Evolutionary conservation across 2,797 vertebrate genomes (phyloP).

Genomic region (Morus bassanus): DNA sequence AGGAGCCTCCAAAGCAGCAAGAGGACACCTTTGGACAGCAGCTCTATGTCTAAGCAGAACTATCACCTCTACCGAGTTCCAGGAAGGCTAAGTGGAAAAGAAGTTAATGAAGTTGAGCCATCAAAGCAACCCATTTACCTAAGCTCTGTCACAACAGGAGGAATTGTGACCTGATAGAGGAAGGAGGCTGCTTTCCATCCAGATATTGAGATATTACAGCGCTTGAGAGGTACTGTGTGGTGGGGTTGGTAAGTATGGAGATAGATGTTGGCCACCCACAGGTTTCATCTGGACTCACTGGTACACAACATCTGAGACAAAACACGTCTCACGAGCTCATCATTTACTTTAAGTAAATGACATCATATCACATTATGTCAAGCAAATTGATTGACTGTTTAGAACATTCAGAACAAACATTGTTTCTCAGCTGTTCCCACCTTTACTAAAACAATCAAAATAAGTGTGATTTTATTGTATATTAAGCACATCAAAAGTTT

Average conservation of each 20-base stretch:
- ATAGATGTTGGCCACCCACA: not conserved
- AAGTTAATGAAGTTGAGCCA: not conserved
- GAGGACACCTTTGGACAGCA: not conserved
- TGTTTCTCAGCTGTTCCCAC: not conserved
- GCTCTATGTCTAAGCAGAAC: not conserved
- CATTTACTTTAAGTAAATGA: not conserved
- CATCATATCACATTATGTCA: not conserved
- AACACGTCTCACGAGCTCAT: not conserved
- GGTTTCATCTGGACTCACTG: not conserved
- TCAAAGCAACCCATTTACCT: too few species aligned
- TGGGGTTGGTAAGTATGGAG: not conserved
- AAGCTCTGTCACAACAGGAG: not conserved
- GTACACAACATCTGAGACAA: not conserved
- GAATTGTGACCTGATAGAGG: too few species aligned
- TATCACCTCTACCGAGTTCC: accelerated
- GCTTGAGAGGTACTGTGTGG: not conserved
- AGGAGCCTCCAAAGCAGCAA: not conserved
- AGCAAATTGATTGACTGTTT: not conserved
- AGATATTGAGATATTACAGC: not conserved
- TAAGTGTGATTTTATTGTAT: not conserved
- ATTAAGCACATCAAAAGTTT: not conserved
- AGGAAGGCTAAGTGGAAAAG: not conserved
- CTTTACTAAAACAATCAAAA: not conserved
- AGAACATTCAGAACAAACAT: not conserved
- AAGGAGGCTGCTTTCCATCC: not conserved